These are phyloP conservation scores for Tetragonisca angustula DNA, from an alignment of 2,888 invertebrate species.

Conservation along the genomic window DNA sequence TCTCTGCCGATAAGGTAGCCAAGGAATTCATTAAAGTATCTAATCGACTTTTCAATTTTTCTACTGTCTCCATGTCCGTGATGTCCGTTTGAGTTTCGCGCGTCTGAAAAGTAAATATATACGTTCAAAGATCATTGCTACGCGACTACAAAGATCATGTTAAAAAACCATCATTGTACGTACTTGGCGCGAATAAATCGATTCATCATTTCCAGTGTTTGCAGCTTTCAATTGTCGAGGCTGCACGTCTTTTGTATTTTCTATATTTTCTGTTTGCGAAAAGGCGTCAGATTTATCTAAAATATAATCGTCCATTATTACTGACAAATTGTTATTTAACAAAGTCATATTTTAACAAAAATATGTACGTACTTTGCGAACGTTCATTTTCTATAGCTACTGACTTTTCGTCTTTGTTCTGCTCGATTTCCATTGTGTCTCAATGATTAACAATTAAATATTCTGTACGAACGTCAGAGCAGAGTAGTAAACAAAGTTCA, in stretches of 20 bases:
- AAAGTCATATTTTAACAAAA: not conserved
- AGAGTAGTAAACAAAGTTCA: not conserved
- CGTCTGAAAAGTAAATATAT: slow-evolving; percentile 50
- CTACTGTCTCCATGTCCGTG: slow-evolving; percentile 75
- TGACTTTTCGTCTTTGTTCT: not conserved
- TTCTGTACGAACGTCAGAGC: not conserved
- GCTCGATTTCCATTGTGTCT: slow-evolving; percentile 36
- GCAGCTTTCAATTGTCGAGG: slow-evolving; percentile 4
- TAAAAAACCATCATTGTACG: slow-evolving; percentile 19
- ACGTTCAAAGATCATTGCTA: not conserved
- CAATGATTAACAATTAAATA: not conserved
- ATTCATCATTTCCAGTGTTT: slow-evolving; percentile 19
- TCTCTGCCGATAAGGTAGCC: slow-evolving; percentile 92
- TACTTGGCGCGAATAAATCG: slow-evolving; percentile 35
- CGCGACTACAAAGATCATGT: not conserved
- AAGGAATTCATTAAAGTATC: slow-evolving; percentile 89
- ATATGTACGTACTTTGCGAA: slow-evolving; percentile 38
- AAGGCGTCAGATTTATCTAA: not conserved
- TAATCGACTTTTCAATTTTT: slow-evolving; percentile 84
- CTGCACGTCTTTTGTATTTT: slow-evolving; percentile 13
- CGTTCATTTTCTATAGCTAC: not conserved
- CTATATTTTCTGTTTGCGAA: not conserved
- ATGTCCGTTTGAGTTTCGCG: slow-evolving; percentile 60
- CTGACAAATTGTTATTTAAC: not conserved
- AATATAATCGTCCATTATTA: slow-evolving; percentile 9